These are phyloP conservation scores for Pedionomus torquatus DNA, from an alignment of 2,113 vertebrate species.

Conservation along the genomic window DNA sequence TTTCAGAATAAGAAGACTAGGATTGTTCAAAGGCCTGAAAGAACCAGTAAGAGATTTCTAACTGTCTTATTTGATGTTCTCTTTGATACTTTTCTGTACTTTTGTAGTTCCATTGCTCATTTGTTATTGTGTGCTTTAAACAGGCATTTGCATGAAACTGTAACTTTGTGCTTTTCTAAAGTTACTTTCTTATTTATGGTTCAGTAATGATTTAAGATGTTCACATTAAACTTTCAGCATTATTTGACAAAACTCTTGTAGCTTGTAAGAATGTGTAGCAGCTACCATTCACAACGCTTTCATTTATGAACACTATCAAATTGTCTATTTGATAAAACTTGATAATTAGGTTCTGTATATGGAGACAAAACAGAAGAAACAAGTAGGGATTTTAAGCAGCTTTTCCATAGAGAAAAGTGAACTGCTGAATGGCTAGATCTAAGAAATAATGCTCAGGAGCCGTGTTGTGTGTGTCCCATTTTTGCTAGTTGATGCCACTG, in stretches of 20 bases:
- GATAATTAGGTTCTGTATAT: background rate
- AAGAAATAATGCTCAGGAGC: background rate
- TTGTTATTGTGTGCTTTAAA: background rate
- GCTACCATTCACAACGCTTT: background rate
- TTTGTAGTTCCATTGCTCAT: background rate
- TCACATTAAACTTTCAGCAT: background rate
- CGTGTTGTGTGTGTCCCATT: background rate
- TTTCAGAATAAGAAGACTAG: constrained; percentile 87
- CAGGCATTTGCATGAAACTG: background rate
- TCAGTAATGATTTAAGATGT: background rate
- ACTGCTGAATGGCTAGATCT: background rate
- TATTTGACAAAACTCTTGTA: background rate
- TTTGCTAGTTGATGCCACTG: background rate
- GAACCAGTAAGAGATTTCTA: constrained; percentile 84
- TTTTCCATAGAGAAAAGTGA: background rate
- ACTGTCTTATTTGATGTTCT: background rate
- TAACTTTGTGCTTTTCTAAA: background rate
- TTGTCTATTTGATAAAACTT: background rate
- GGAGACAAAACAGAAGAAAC: background rate
- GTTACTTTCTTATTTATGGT: background rate
- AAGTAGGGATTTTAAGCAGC: background rate
- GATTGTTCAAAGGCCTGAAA: constrained; percentile 83
- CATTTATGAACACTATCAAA: background rate
- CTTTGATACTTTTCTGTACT: background rate
- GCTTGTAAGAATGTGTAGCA: background rate